A percentile compares a stretch with the other conserved stretches of the same genome.
Conservation (phyloP, 2,888 invertebrate species). For the Spisula solida region DNA sequence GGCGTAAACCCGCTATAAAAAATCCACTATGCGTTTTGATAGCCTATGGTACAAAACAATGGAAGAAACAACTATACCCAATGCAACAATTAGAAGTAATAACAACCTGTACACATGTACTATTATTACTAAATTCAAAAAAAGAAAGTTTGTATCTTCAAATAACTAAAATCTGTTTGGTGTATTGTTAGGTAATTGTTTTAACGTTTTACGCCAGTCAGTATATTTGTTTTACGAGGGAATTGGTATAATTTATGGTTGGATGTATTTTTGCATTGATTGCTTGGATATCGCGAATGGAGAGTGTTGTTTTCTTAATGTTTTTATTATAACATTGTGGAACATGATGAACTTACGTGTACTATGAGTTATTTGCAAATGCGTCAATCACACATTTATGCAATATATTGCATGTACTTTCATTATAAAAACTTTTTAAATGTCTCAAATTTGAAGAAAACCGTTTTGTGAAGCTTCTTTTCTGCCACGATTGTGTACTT, state of each 20-base stretch:
- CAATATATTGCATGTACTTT: no score
- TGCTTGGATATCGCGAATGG: background rate
- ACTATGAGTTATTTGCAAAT: background rate
- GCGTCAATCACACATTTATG: no score
- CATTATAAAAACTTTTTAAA: no score
- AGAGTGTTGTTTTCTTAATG: background rate
- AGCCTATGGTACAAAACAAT: no score
- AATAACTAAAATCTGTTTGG: background rate
- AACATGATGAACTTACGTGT: background rate
- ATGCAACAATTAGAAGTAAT: background rate
- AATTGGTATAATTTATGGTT: background rate
- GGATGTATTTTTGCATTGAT: constrained; percentile 13
- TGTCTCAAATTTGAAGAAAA: no score
- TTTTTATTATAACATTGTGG: background rate
- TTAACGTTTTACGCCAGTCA: background rate
- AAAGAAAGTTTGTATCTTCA: no score
- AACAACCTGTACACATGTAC: no score
- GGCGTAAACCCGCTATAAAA: background rate
- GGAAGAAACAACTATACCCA: no score
- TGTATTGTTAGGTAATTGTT: background rate
- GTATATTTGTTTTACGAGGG: background rate
- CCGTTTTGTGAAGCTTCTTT: no score
- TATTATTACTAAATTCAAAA: no score
- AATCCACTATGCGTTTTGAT: no score
- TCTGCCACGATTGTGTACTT: no score